phyloP scores from a whole-genome alignment of 2,797 vertebrate species.

The Epinephelus coioides region DNA sequence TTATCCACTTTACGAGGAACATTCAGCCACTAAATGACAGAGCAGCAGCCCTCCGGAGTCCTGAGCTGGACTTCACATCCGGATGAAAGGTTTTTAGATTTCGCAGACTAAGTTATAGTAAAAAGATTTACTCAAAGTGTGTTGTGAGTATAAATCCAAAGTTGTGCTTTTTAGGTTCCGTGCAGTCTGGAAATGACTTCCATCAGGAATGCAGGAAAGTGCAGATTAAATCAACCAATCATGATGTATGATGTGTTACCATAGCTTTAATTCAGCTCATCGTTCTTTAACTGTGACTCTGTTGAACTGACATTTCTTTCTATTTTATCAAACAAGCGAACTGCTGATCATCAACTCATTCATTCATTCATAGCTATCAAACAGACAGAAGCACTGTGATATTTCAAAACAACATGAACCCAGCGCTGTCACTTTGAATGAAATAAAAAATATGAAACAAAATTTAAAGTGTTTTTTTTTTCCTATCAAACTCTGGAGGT shows the following conservation, averaged over 20 bases:
- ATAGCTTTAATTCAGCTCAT: slow-evolving; percentile 61
- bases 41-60: slow-evolving; percentile 39
- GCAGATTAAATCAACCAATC: slow-evolving; percentile 24
- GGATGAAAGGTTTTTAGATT: slow-evolving; percentile 20
- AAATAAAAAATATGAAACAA: slow-evolving; percentile 35
- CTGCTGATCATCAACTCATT: slow-evolving; percentile 25
- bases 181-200: slow-evolving; percentile 37
- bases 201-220: slow-evolving; percentile 5
- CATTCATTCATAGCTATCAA: slow-evolving; percentile 19
- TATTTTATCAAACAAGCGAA: slow-evolving; percentile 9
- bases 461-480: not conserved
- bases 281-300: slow-evolving; percentile 41
- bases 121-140: slow-evolving; percentile 4
- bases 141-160: slow-evolving; percentile 48
- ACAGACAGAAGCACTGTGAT: slow-evolving; percentile 42
- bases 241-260: slow-evolving; percentile 9
- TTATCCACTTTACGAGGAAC: slow-evolving; percentile 1
- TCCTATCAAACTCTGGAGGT: slow-evolving; percentile 25
- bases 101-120: slow-evolving; percentile 5
- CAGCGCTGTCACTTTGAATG: slow-evolving; percentile 50
- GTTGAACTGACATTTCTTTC: too few species aligned
- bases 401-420: slow-evolving; percentile 15
- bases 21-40: slow-evolving; percentile 37
- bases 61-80: slow-evolving; percentile 38
- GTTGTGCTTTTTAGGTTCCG: slow-evolving; percentile 38